phyloP scores from a whole-genome alignment of 2,888 invertebrate species.

The Leptinotarsa tumamoca region DNA sequence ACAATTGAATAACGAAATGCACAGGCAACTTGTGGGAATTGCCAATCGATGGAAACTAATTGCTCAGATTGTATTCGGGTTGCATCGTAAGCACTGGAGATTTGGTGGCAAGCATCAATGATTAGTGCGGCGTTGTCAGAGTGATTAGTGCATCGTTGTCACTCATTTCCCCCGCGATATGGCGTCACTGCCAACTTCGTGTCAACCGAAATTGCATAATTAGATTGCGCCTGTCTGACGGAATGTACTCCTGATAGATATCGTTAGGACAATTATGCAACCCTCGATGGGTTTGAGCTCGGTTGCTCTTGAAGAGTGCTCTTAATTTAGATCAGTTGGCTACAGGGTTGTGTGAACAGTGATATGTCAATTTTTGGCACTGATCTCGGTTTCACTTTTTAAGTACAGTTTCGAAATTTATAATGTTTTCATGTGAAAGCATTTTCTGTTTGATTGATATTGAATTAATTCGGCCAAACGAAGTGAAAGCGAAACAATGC shows the following conservation, averaged over 20 bases:
- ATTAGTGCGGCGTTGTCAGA: conserved; percentile 62
- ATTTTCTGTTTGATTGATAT: no score
- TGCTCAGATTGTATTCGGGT: conserved; percentile 55
- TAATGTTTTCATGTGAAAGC: no score
- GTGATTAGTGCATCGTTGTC: conserved; percentile 63
- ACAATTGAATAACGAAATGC: conserved; percentile 51
- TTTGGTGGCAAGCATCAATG: conserved; percentile 52
- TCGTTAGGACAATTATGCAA: conserved; percentile 61
- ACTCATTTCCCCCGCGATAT: conserved; percentile 58
- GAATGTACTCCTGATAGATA: conserved; percentile 60
- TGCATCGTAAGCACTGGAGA: conserved; percentile 53
- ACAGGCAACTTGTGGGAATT: conserved; percentile 49
- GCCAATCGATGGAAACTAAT: conserved; percentile 55
- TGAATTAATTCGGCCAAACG: no score
- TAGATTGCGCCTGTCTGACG: conserved; percentile 62
- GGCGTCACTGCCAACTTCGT: conserved; percentile 56
- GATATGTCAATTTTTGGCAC: neutral
- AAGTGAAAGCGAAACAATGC: no score
- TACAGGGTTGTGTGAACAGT: neutral
- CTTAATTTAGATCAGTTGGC: conserved; percentile 29
- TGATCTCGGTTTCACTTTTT: neutral
- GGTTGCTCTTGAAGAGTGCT: conserved; percentile 32
- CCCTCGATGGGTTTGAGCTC: conserved; percentile 25
- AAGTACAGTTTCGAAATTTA: no score
- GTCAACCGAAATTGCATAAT: conserved; percentile 64